Conservation (phyloP, 2,888 invertebrate species). For the Lithophane leautieri region DNA sequence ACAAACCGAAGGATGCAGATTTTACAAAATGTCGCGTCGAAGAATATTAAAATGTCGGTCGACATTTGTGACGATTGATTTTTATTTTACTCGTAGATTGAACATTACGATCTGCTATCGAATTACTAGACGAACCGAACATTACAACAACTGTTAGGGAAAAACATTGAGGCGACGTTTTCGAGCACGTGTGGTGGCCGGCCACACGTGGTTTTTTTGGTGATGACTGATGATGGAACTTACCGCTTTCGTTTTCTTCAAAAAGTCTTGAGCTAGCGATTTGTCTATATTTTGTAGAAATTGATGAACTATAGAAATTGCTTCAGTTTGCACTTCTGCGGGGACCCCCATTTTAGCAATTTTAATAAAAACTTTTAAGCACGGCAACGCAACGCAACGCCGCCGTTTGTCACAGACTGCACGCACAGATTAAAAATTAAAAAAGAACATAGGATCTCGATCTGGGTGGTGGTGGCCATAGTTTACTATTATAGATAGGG, state of each 20-base stretch:
- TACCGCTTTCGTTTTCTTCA: conserved; percentile 94
- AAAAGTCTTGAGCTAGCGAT: conserved; percentile 92
- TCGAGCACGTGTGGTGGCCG: conserved; percentile 78
- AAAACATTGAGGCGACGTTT: neutral
- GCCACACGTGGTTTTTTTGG: conserved; percentile 82
- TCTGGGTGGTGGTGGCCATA: no score
- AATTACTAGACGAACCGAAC: neutral
- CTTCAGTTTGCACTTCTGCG: conserved; percentile 75
- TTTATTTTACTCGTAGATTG: neutral
- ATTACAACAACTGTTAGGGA: neutral
- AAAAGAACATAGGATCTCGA: no score
- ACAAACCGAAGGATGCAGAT: neutral
- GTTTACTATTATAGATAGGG: no score
- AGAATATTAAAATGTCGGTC: conserved; percentile 32
- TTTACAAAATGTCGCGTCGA: conserved; percentile 30
- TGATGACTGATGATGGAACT: conserved; percentile 79
- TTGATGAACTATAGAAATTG: conserved; percentile 91
- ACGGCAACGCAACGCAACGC: conserved; percentile 47
- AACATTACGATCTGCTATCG: neutral
- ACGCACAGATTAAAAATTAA: conserved; percentile 19
- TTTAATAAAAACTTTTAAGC: neutral
- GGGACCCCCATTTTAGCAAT: conserved; percentile 78
- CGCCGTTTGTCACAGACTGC: conserved; percentile 40
- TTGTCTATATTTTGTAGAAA: conserved; percentile 92
- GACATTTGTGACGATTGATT: conserved; percentile 26